Conservation (phyloP, 2,113 vertebrate genomes). For the Kobus ellipsiprymnus region DNA sequence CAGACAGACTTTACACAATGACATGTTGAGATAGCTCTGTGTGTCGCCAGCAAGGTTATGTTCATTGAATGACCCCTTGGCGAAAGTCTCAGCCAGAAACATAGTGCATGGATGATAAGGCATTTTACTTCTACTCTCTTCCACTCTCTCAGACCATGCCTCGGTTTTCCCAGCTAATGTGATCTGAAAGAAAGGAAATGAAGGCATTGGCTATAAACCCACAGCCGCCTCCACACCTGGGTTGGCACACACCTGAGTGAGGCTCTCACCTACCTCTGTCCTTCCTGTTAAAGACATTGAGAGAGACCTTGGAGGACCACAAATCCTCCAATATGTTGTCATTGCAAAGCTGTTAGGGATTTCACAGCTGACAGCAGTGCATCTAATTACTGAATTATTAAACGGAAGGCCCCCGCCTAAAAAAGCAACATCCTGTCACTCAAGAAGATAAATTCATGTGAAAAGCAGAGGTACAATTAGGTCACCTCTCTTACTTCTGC, state of each 20-base stretch:
- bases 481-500: background rate
- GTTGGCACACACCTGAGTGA: conserved; percentile 16
- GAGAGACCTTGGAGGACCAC: conserved; percentile 49
- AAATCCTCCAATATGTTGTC: conserved; percentile 62
- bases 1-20: background rate
- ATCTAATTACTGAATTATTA: conserved; percentile 78
- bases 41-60: background rate
- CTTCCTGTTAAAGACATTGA: conserved; percentile 58
- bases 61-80: background rate
- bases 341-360: conserved; percentile 71
- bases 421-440: conserved; percentile 59
- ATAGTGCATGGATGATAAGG: background rate
- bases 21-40: background rate
- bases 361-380: conserved; percentile 72
- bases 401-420: conserved; percentile 37
- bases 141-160: background rate
- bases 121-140: conserved; percentile 46
- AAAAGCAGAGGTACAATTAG: conserved; percentile 35
- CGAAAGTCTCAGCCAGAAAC: background rate
- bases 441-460: conserved; percentile 52
- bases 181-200: conserved; percentile 44
- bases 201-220: background rate
- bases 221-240: conserved; percentile 6
- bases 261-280: background rate
- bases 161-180: background rate